Evolutionary conservation across 2,888 invertebrate species (phyloP).

Genomic region (Acronicta psi): DNA sequence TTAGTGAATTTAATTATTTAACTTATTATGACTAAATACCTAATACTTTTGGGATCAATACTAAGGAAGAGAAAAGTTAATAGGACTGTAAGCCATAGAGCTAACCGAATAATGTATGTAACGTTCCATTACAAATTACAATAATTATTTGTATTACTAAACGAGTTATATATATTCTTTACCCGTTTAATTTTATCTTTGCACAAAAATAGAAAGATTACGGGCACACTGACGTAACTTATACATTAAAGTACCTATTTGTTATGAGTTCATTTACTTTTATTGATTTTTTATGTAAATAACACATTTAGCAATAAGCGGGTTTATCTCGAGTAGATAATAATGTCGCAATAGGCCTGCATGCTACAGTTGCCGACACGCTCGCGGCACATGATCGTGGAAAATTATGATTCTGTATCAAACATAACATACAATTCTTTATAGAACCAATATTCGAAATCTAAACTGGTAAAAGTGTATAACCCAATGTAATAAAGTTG

Average conservation of each 20-base stretch:
- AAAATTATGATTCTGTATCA: constrained; percentile 34
- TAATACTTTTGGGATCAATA: background rate
- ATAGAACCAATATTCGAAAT: background rate
- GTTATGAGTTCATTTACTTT: constrained; percentile 42
- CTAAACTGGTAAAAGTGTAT: background rate
- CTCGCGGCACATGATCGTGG: constrained; percentile 31
- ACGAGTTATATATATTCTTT: too few relatives aligned
- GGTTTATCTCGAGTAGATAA: constrained; percentile 66
- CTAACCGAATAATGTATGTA: constrained; percentile 31
- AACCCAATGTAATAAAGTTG: constrained; percentile 11
- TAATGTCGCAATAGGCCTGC: constrained; percentile 58
- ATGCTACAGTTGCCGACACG: constrained; percentile 30
- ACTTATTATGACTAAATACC: too few relatives aligned
- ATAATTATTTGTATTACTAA: constrained; percentile 15
- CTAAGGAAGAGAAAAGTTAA: constrained; percentile 1
- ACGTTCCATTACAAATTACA: constrained; percentile 12
- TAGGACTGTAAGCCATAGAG: constrained; percentile 15
- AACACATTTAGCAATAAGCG: constrained; percentile 58
- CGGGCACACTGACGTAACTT: constrained; percentile 18
- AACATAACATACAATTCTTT: background rate
- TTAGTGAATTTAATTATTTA: too few relatives aligned
- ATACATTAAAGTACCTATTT: constrained; percentile 35
- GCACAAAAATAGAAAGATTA: constrained; percentile 31
- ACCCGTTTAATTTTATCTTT: too few relatives aligned
- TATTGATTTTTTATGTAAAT: constrained; percentile 55